These are phyloP conservation scores for Drepanosiphum platanoidis DNA, from an alignment of 2,888 invertebrate genomes.

Conservation along the genomic window DNA sequence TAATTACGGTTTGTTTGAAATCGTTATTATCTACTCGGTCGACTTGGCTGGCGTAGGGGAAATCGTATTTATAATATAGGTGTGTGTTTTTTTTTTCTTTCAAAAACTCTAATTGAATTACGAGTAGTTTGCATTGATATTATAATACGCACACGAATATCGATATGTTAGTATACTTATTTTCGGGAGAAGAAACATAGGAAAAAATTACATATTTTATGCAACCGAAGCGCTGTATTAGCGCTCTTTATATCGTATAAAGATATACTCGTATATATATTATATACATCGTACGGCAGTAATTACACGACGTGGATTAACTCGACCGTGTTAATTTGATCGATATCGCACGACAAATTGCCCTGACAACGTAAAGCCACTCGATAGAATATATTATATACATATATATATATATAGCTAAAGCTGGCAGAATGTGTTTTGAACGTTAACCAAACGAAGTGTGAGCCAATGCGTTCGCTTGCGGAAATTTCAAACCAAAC, in stretches of 20 bases:
- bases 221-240: neutral
- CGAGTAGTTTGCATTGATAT: too few species aligned
- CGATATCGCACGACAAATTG: neutral
- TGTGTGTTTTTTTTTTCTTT: neutral
- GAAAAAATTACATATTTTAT: neutral
- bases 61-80: too few species aligned
- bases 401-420: neutral
- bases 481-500: neutral
- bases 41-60: neutral
- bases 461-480: neutral
- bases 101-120: neutral
- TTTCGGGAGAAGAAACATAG: neutral
- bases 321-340: conserved; percentile 22
- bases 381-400: neutral
- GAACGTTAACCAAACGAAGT: neutral
- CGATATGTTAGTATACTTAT: neutral
- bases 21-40: neutral
- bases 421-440: neutral
- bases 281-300: neutral
- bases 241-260: too few species aligned
- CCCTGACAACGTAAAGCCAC: conserved; percentile 10
- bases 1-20: neutral
- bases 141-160: neutral
- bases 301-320: conserved; percentile 16
- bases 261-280: neutral